phyloP scores from a whole-genome alignment of 2,113 vertebrate genomes.

The Alosa alosa region DNA sequence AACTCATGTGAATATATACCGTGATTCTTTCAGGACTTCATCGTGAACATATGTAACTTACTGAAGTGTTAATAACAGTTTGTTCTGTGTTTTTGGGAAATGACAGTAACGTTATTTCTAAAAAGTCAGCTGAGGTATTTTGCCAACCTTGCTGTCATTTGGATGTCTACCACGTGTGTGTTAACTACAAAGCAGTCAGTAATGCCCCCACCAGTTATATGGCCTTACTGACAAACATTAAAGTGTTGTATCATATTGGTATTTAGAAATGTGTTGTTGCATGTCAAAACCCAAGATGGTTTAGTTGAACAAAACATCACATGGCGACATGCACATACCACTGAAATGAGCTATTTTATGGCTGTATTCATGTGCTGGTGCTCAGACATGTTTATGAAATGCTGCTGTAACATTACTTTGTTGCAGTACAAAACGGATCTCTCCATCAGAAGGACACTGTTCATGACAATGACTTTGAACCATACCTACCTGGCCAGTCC shows the following conservation, averaged over 20 bases:
- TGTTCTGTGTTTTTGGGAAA: no score
- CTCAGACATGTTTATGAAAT: not conserved
- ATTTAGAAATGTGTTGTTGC: not conserved
- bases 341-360: not conserved
- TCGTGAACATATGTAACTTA: not conserved
- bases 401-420: slow-evolving; percentile 45
- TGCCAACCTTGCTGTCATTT: not conserved
- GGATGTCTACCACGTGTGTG: not conserved
- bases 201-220: not conserved
- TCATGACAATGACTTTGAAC: slow-evolving; percentile 94
- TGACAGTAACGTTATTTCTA: no score
- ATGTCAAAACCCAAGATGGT: not conserved
- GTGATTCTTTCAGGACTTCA: not conserved
- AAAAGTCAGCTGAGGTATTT: not conserved
- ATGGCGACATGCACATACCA: not conserved
- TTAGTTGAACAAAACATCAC: not conserved
- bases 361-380: slow-evolving; percentile 31
- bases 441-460: slow-evolving; percentile 95
- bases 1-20: not conserved
- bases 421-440: slow-evolving; percentile 93
- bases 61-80: not conserved
- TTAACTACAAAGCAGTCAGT: not conserved
- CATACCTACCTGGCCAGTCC: slow-evolving; percentile 93
- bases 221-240: not conserved
- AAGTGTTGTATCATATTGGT: not conserved